A percentile compares a stretch with the other conserved stretches of the same genome.
Conservation (phyloP, 2,888 invertebrate species). For the Nomada flava region DNA sequence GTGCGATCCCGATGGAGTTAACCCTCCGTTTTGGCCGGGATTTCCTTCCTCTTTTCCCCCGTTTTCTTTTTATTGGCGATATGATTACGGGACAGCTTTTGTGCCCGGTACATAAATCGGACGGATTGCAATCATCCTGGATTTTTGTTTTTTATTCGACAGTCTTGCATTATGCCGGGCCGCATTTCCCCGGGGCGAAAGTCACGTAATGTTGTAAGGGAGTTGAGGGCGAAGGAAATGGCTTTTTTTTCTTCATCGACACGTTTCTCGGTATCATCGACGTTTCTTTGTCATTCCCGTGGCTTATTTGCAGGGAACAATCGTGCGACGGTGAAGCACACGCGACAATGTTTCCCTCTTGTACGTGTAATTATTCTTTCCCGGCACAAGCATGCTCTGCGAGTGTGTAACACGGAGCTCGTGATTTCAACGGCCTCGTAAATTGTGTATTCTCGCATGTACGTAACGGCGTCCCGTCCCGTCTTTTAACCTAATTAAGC, state of each 20-base stretch:
- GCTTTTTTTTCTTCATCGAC: constrained; percentile 8
- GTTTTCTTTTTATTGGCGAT: constrained; percentile 1
- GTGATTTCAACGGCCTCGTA: constrained; percentile 37
- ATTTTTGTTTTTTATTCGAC: not conserved
- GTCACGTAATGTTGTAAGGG: not conserved
- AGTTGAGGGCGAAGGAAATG: constrained; percentile 17
- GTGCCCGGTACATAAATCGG: not conserved
- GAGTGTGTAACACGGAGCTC: not conserved
- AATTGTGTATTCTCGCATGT: constrained; percentile 1
- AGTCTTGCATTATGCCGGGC: not conserved
- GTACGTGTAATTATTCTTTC: constrained; percentile 28
- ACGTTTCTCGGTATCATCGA: constrained; percentile 15
- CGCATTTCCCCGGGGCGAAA: not conserved
- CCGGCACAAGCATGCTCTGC: not conserved
- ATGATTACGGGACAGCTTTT: not conserved
- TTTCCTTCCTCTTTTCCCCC: not conserved
- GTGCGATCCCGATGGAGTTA: constrained; percentile 4
- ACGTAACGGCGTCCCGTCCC: constrained; percentile 7
- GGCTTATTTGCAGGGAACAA: not conserved
- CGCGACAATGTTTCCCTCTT: not conserved
- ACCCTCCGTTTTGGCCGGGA: not conserved
- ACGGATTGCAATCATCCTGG: not conserved
- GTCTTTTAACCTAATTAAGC: constrained; percentile 54
- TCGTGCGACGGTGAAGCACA: not conserved
- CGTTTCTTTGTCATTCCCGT: not conserved